phyloP scores from a whole-genome alignment of 1,140 invertebrate genomes.

The Polypedilum pembai region DNA sequence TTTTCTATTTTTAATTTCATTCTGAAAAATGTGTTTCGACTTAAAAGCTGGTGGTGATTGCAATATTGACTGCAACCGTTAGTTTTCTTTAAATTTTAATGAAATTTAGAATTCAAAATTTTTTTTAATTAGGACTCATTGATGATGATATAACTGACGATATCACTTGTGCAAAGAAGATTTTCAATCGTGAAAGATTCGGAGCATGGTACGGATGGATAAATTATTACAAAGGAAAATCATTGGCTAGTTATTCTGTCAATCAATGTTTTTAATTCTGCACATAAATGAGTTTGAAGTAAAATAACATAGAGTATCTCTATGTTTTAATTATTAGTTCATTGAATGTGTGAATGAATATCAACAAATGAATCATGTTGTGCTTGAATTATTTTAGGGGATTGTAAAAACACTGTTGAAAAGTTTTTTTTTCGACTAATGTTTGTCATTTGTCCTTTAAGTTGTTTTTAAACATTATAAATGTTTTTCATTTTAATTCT shows the following conservation, averaged over 20 bases:
- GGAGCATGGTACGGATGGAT: conserved; percentile 45
- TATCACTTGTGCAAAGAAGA: conserved; percentile 44
- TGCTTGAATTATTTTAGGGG: background rate
- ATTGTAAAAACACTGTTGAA: too few relatives aligned
- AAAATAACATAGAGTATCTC: too few relatives aligned
- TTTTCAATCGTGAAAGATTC: conserved; percentile 44
- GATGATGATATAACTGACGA: conserved; percentile 45
- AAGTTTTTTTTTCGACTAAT: too few relatives aligned
- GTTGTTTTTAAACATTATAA: too few relatives aligned
- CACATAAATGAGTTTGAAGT: too few relatives aligned
- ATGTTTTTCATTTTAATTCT: too few relatives aligned
- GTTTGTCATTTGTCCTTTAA: too few relatives aligned
- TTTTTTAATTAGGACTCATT: conserved; percentile 37
- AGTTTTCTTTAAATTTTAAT: background rate
- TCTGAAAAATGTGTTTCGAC: too few relatives aligned
- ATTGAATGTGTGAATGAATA: too few relatives aligned
- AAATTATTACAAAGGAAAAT: conserved; percentile 38
- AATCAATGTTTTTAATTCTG: background rate
- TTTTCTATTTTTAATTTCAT: too few relatives aligned
- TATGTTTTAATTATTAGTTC: too few relatives aligned
- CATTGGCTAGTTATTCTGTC: background rate
- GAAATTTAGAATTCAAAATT: background rate
- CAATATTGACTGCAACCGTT: background rate
- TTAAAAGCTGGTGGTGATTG: conserved; percentile 7
- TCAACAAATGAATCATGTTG: conserved; percentile 12